Conservation (phyloP, 2,888 invertebrate genomes). For the Unio delphinus region DNA sequence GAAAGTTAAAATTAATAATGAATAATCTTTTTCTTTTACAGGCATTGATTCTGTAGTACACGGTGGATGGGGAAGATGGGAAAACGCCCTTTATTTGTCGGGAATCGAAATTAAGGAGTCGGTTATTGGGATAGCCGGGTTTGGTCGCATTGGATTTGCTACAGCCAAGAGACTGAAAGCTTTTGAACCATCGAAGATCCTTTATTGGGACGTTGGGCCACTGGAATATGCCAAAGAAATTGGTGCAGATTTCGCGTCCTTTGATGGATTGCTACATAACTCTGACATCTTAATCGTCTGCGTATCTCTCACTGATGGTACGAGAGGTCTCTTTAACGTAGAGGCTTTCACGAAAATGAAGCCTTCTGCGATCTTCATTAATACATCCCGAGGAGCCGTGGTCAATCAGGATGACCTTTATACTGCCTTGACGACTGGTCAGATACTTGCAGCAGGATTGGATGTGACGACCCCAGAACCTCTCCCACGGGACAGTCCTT, state of each 20-base stretch:
- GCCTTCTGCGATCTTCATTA: constrained; percentile 85
- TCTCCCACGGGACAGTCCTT: constrained; percentile 82
- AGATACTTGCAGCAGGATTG: constrained; percentile 87
- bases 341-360: constrained; percentile 89
- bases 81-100: constrained; percentile 88
- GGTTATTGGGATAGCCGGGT: constrained; percentile 76
- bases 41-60: constrained; percentile 67
- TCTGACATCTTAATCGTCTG: constrained; percentile 91
- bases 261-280: constrained; percentile 80
- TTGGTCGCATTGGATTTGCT: constrained; percentile 76
- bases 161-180: constrained; percentile 83
- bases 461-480: constrained; percentile 95
- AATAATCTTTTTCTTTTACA: constrained; percentile 7
- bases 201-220: constrained; percentile 82
- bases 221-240: constrained; percentile 74
- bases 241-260: constrained; percentile 79
- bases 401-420: constrained; percentile 84
- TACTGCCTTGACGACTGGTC: constrained; percentile 80
- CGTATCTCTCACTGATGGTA: constrained; percentile 83
- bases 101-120: constrained; percentile 86
- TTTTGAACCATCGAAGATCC: constrained; percentile 81
- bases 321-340: constrained; percentile 81
- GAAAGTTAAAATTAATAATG: no score
- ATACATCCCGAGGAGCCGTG: constrained; percentile 80
- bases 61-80: constrained; percentile 82